Evolutionary conservation across 2,888 invertebrate species (phyloP).

Genomic region (Perithous albicinctus): DNA sequence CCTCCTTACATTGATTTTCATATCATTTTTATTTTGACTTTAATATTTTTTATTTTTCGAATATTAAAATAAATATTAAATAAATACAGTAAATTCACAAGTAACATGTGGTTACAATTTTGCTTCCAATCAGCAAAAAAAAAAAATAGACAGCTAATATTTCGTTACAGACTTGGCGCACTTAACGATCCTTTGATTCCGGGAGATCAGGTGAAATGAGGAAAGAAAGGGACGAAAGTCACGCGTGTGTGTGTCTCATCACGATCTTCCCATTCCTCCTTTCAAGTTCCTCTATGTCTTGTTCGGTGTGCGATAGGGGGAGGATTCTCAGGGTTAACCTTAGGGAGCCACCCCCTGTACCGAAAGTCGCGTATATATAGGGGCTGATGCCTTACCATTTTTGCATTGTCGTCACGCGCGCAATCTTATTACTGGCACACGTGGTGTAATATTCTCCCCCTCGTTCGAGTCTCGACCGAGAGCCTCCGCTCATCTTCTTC

Average conservation of each 20-base stretch:
- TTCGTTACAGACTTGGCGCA: neutral
- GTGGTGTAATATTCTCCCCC: conserved; percentile 83
- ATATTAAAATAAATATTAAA: too few species aligned
- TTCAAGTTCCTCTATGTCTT: neutral
- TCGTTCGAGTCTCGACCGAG: conserved; percentile 45
- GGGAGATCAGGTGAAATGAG: neutral
- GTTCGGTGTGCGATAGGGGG: neutral
- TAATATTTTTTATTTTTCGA: too few species aligned
- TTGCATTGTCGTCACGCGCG: conserved; percentile 83
- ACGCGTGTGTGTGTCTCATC: neutral
- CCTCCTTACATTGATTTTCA: too few species aligned
- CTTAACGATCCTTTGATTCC: neutral
- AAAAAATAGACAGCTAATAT: neutral
- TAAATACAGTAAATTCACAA: too few species aligned
- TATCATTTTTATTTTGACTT: too few species aligned
- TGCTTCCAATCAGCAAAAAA: too few species aligned
- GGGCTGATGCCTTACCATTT: conserved; percentile 72
- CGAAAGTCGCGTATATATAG: conserved; percentile 11
- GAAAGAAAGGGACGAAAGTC: neutral
- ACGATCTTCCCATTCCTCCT: neutral
- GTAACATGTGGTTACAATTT: too few species aligned
- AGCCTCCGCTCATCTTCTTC: conserved; percentile 12
- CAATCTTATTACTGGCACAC: conserved; percentile 83
- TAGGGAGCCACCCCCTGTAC: conserved; percentile 8
- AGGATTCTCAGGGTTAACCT: neutral